Percentiles rank a stretch among this genome's conserved stretches.
phyloP scores from a whole-genome alignment of 2,888 invertebrate genomes.

The Trachelus troglodyta region DNA sequence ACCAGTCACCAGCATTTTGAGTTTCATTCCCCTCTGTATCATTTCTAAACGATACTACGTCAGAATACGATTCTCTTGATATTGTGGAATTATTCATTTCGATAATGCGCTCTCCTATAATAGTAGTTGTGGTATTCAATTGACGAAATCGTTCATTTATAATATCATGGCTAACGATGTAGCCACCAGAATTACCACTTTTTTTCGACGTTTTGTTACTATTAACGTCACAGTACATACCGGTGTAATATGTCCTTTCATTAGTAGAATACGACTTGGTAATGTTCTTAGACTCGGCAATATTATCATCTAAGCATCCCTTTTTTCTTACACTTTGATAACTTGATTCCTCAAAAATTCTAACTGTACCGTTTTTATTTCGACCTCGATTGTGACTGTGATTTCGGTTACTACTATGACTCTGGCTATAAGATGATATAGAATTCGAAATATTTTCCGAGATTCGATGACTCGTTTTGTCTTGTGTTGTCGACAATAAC shows the following conservation, averaged over 20 bases:
- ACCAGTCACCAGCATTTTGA: slow-evolving; percentile 2
- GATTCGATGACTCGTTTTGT: neutral
- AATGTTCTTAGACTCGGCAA: neutral
- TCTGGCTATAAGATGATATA: neutral
- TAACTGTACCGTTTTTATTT: neutral
- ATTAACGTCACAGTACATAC: slow-evolving; percentile 29
- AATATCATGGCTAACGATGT: slow-evolving; percentile 27
- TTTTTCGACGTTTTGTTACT: neutral
- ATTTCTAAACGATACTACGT: slow-evolving; percentile 49
- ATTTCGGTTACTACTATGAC: neutral
- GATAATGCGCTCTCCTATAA: slow-evolving; percentile 37
- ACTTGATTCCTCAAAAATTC: neutral
- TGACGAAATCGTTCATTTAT: slow-evolving; percentile 35
- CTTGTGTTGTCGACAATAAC: neutral
- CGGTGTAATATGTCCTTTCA: slow-evolving; percentile 19
- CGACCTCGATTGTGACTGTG: neutral
- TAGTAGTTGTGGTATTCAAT: slow-evolving; percentile 33
- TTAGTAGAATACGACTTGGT: neutral
- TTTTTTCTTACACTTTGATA: neutral
- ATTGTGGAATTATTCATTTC: slow-evolving; percentile 24
- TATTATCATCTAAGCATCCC: neutral
- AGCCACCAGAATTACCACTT: slow-evolving; percentile 21
- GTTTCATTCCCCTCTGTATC: slow-evolving; percentile 29
- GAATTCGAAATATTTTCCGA: slow-evolving; percentile 11
- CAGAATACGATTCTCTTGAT: slow-evolving; percentile 36